These are phyloP conservation scores for Vidua macroura DNA, from an alignment of 2,113 vertebrate genomes.

Conservation along the genomic window DNA sequence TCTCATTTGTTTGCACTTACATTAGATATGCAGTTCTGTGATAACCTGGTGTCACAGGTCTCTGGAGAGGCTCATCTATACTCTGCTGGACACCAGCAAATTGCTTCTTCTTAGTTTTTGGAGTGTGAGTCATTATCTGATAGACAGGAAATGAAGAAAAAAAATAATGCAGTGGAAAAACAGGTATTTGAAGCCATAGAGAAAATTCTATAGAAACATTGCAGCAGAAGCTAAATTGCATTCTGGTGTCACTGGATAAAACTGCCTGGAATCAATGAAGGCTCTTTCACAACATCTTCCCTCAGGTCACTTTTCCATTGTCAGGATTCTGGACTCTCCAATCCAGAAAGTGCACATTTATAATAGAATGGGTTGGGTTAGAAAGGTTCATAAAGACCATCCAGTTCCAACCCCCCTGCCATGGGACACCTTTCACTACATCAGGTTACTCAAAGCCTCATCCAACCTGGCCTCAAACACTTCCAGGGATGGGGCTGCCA, in stretches of 20 bases:
- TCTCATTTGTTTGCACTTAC: slow-evolving; percentile 73
- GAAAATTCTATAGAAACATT: neutral
- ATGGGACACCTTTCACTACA: neutral
- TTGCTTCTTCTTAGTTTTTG: slow-evolving; percentile 80
- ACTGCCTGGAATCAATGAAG: neutral
- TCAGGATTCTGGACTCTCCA: neutral
- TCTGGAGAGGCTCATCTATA: slow-evolving; percentile 84
- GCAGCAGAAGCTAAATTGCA: neutral
- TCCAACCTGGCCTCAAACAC: neutral
- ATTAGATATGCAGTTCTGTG: slow-evolving; percentile 67
- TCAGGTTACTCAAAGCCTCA: neutral
- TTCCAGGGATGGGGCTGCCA: neutral
- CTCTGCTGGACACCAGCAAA: slow-evolving; percentile 62
- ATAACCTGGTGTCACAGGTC: slow-evolving; percentile 86
- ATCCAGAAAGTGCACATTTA: neutral
- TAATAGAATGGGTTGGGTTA: neutral
- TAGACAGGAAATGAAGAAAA: neutral
- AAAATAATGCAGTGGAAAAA: neutral
- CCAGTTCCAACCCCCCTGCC: neutral
- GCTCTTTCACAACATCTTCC: neutral
- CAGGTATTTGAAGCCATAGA: neutral
- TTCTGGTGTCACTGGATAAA: neutral
- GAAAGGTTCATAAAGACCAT: neutral
- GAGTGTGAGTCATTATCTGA: slow-evolving; percentile 94
- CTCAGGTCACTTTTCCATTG: neutral